A percentile compares a stretch with the other conserved stretches of the same genome.
Evolutionary conservation across 2,113 vertebrate genomes (phyloP).

Genomic region (Jacana jacana): DNA sequence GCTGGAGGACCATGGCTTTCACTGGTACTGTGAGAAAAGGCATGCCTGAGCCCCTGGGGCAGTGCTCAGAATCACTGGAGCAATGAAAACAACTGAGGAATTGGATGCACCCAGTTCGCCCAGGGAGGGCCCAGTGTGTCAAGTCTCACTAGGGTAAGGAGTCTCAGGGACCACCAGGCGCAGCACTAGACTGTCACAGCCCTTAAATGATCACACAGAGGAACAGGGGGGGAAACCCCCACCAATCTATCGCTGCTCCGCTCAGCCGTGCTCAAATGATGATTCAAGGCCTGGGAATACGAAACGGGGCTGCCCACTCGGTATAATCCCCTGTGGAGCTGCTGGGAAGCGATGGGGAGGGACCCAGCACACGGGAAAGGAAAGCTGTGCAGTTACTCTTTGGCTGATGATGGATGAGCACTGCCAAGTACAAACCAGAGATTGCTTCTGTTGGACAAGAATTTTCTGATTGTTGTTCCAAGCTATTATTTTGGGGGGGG

Average conservation of each 20-base stretch:
- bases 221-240: not conserved
- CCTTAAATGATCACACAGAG: not conserved
- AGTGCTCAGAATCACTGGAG: not conserved
- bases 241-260: not conserved
- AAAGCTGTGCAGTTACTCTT: not conserved
- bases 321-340: not conserved
- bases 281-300: not conserved
- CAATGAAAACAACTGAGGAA: not conserved
- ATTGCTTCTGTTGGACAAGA: not conserved
- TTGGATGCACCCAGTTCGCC: not conserved
- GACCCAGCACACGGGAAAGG: fast-evolving
- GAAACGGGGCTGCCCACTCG: not conserved
- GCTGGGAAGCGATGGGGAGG: not conserved
- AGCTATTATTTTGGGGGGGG: too few species aligned
- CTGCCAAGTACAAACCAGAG: not conserved
- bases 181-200: fast-evolving
- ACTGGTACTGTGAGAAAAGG: not conserved
- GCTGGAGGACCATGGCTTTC: fast-evolving
- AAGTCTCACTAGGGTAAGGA: not conserved
- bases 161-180: not conserved
- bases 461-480: not conserved
- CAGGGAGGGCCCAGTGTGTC: fast-evolving
- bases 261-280: not conserved
- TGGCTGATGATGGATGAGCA: not conserved
- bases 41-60: not conserved